phyloP scores from a whole-genome alignment of 1,140 invertebrate species.

The Ips nitidus region DNA sequence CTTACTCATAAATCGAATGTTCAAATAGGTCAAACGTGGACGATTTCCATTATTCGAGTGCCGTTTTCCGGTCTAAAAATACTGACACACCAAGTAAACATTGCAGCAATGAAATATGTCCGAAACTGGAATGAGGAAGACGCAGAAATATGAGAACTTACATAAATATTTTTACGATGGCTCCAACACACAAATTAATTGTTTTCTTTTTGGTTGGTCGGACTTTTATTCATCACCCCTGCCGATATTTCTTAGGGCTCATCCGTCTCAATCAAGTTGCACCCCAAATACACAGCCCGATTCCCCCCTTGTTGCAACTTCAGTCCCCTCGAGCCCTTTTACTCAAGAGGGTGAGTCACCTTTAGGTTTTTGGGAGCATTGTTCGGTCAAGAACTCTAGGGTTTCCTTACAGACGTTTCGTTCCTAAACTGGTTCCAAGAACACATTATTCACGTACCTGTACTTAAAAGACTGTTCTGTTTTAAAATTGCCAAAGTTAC shows the following conservation, averaged over 20 bases:
- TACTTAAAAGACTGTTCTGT: not conserved
- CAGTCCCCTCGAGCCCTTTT: slow-evolving; percentile 7
- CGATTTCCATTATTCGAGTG: not conserved
- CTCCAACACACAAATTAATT: not conserved
- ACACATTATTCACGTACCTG: not conserved
- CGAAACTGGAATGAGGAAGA: not conserved
- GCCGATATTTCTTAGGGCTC: slow-evolving; percentile 15
- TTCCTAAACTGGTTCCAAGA: not conserved
- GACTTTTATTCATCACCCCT: slow-evolving; percentile 29
- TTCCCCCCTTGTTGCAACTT: slow-evolving; percentile 14
- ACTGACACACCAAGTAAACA: not conserved
- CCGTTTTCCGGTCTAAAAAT: not conserved
- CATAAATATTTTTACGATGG: not conserved
- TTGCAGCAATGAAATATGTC: not conserved
- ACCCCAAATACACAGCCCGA: slow-evolving; percentile 4
- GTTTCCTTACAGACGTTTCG: not conserved
- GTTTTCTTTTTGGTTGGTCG: not conserved
- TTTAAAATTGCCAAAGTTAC: not conserved
- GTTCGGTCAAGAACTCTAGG: not conserved
- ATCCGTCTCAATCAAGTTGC: slow-evolving; percentile 30
- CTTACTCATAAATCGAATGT: not conserved
- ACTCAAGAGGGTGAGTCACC: slow-evolving; percentile 16
- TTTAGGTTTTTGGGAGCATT: slow-evolving; percentile 5
- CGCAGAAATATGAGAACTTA: not conserved
- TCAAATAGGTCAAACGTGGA: not conserved